Evolutionary conservation across 2,888 invertebrate species (phyloP), one percentile per base, ranked within the genome.

Genomic region (Cosmorhoe ocellata): DNA sequence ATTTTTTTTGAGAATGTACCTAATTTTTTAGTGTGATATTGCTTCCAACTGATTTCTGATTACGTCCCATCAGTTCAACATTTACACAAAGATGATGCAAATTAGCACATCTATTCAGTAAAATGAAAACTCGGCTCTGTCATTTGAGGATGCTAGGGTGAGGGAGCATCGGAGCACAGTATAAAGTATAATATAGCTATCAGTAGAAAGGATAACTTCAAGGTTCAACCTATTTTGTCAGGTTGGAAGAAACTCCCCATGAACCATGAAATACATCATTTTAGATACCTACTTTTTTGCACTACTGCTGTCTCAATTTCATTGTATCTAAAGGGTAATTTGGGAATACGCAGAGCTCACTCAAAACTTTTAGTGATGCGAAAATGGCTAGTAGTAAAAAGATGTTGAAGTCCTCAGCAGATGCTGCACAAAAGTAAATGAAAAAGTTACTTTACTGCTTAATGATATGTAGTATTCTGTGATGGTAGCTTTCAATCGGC

Each of bases 31-130:
- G 40, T 39, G 30, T 12, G 62, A 66, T 59, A 41, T 50, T 58
- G 37, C 40, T 50, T 41, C 47, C 39, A 49, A 55, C 31, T 32
- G 22, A 43, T 47, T 44, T 36, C 18, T 43, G 28, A 53, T 40
- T 43, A 52, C 14, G 28, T 44, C 18, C 49, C 59, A 41, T 41
- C 51, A 40, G 47, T 47, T 47, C 46, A 58, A 50, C 22, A 45
- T 56, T 60, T 48, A 38, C 54, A 66, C 73, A 79, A 81, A 82
- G 83, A 84, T 75, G 84, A 88, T 88, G 87, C 86, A 88, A 89
- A 90, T 90, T 88, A 87, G 76, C 78, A 71, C 79, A 79, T 84
- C 85, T 83, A 89, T 88, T 88, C 81, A 88, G 69, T 71, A 71
- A 78, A 87, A 82, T 81, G 83, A 81, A 80, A 81, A 81, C 76